Percentiles rank a stretch among this genome's conserved stretches.
These are phyloP conservation scores for Urocyon cinereoargenteus DNA, from an alignment of 2,797 vertebrate species.

Conservation along the genomic window DNA sequence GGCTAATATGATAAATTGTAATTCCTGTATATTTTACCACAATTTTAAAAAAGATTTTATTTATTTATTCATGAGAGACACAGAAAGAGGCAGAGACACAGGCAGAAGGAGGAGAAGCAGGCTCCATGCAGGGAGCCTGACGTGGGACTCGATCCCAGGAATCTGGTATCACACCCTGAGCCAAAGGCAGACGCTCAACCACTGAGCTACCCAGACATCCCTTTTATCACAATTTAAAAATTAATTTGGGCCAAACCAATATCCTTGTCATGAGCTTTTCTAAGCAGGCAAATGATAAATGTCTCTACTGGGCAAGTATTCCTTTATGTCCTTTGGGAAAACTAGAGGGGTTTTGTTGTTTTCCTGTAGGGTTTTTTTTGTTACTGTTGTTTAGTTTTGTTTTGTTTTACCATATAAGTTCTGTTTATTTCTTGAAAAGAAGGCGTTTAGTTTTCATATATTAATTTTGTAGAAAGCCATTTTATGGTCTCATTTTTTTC, in stretches of 20 bases:
- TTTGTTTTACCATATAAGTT: background rate
- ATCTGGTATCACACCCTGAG: no score
- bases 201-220: no score
- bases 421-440: background rate
- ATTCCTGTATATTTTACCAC: background rate
- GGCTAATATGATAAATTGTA: background rate
- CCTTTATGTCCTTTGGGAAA: constrained; percentile 11
- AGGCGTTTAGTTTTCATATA: background rate
- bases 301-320: background rate
- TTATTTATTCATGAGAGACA: no score
- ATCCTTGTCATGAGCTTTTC: constrained; percentile 5
- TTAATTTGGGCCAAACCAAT: background rate
- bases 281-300: background rate
- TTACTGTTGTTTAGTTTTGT: background rate
- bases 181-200: no score
- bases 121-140: no score
- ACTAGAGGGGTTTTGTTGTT: background rate
- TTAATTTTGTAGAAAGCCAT: background rate
- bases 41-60: background rate
- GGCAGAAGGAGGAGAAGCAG: no score
- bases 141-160: no score
- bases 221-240: background rate
- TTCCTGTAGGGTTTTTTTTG: background rate
- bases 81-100: no score
- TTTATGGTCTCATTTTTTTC: background rate